phyloP scores from a whole-genome alignment of 2,797 vertebrate species.

The Xenentodon cancila region DNA sequence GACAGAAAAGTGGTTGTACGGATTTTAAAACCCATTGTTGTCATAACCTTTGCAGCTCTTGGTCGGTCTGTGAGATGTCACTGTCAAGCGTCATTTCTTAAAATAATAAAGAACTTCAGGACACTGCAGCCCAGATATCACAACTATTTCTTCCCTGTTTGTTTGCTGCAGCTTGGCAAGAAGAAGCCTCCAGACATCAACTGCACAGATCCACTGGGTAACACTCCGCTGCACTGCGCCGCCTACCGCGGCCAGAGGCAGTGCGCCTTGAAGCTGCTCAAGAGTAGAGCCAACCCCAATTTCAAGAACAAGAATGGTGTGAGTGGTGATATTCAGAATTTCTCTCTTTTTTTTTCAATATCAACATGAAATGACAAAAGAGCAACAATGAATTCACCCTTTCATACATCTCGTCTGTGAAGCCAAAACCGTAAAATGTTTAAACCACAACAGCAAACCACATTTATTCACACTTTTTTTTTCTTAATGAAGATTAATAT shows the following conservation, averaged over 20 bases:
- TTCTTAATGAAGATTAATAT: too few relatives aligned
- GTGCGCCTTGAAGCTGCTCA: constrained; percentile 91
- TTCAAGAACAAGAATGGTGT: constrained; percentile 92
- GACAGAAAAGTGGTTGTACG: too few relatives aligned
- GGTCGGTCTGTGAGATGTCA: constrained; percentile 17
- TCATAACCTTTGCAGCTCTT: too few relatives aligned
- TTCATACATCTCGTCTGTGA: neutral
- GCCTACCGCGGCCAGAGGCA: constrained; percentile 93
- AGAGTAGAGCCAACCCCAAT: constrained; percentile 85
- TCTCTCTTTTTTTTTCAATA: neutral
- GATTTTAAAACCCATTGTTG: too few relatives aligned
- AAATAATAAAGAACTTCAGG: constrained; percentile 27
- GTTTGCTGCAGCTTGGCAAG: constrained; percentile 84
- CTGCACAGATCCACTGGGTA: constrained; percentile 93
- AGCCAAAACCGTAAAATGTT: neutral
- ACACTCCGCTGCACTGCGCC: constrained; percentile 94
- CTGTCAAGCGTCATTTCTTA: constrained; percentile 4
- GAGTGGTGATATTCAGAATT: neutral
- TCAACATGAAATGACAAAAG: constrained; percentile 3
- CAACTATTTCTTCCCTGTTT: constrained; percentile 25
- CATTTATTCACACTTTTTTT: neutral
- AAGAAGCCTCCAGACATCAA: constrained; percentile 89
- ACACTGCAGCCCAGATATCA: constrained; percentile 1
- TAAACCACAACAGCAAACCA: neutral
- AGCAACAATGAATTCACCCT: neutral